Conservation (phyloP, 2,888 invertebrate genomes). For the Stenotaenia linearis region DNA sequence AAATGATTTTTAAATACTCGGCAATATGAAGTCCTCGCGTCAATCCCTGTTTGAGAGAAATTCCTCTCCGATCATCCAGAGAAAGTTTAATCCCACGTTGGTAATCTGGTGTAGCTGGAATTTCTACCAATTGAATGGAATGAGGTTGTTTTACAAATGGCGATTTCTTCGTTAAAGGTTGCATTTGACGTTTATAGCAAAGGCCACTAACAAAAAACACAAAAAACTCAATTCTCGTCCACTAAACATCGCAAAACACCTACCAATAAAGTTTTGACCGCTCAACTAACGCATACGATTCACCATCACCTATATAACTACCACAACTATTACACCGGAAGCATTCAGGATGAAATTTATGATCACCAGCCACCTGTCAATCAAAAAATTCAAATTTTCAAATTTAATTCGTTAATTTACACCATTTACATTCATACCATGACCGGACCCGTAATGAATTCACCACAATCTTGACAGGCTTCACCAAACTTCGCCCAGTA, state of each 20-base stretch:
- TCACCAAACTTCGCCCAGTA: slow-evolving; percentile 84
- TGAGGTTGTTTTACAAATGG: slow-evolving; percentile 56
- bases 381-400: not conserved
- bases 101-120: slow-evolving; percentile 57
- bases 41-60: slow-evolving; percentile 44
- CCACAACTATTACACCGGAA: slow-evolving; percentile 78
- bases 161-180: slow-evolving; percentile 54
- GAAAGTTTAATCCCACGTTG: slow-evolving; percentile 59
- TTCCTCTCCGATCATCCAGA: slow-evolving; percentile 53
- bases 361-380: slow-evolving; percentile 69
- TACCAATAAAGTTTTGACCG: slow-evolving; percentile 81
- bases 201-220: slow-evolving; percentile 56
- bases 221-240: not conserved
- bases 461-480: slow-evolving; percentile 80
- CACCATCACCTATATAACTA: slow-evolving; percentile 82
- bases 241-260: slow-evolving; percentile 37
- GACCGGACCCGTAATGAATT: slow-evolving; percentile 80
- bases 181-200: slow-evolving; percentile 70
- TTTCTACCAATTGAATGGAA: slow-evolving; percentile 75
- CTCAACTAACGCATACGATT: slow-evolving; percentile 87
- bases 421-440: slow-evolving; percentile 55
- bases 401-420: not conserved
- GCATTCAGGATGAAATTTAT: slow-evolving; percentile 94
- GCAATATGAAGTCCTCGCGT: slow-evolving; percentile 64
- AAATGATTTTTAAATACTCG: slow-evolving; percentile 38